Conservation (phyloP, 2,797 vertebrate genomes). For the Denticeps clupeoides region DNA sequence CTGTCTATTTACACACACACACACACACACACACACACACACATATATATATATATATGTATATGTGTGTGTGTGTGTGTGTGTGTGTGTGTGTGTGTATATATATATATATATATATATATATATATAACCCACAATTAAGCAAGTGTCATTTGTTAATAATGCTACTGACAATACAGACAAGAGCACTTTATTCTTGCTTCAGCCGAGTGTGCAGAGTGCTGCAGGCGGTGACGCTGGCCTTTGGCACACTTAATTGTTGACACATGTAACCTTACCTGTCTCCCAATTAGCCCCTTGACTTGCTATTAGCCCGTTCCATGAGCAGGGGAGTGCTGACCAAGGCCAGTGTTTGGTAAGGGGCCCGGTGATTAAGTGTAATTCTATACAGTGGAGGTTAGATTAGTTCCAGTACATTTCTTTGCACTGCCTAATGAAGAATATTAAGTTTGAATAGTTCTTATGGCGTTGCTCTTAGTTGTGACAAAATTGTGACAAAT, state of each 20-base stretch:
- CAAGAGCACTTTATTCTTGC: conserved; percentile 27
- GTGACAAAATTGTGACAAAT: too few relatives aligned
- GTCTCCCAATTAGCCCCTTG: conserved; percentile 62
- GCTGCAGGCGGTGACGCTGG: conserved; percentile 52
- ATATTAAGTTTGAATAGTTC: too few relatives aligned
- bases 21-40: too few relatives aligned
- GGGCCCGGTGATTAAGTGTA: conserved; percentile 54
- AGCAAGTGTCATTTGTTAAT: too few relatives aligned
- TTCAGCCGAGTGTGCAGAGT: conserved; percentile 21
- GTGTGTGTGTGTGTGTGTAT: too few relatives aligned
- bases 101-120: conserved; percentile 8
- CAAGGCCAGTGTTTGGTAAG: conserved; percentile 43
- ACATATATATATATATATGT: too few relatives aligned
- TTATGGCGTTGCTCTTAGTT: too few relatives aligned
- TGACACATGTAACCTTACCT: conserved; percentile 73
- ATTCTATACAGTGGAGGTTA: conserved; percentile 41
- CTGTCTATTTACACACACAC: too few relatives aligned
- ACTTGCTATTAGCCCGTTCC: conserved; percentile 61
- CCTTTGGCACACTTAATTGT: conserved; percentile 61
- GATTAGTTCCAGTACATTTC: conserved; percentile 34
- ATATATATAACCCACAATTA: conserved; percentile 13
- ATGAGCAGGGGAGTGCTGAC: conserved; percentile 41
- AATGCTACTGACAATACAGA: conserved; percentile 23
- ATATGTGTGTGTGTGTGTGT: too few relatives aligned
- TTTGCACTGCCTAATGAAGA: conserved; percentile 16